These are phyloP conservation scores for Saccopteryx leptura DNA, from an alignment of 2,113 vertebrate genomes.

Conservation along the genomic window DNA sequence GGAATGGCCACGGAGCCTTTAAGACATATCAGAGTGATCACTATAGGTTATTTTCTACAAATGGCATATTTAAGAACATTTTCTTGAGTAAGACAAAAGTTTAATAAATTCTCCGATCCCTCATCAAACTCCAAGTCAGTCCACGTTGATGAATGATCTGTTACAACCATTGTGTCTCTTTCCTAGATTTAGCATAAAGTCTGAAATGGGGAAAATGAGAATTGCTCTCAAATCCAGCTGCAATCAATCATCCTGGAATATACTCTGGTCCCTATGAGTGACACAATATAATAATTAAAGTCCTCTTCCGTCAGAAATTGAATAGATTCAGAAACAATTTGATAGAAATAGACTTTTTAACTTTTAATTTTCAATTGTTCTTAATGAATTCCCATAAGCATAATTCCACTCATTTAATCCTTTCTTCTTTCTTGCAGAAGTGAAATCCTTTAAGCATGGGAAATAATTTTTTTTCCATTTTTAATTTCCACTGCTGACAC, in stretches of 20 bases:
- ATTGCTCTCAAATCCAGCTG: conserved; percentile 70
- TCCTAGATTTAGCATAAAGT: conserved; percentile 68
- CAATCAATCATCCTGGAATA: conserved; percentile 72
- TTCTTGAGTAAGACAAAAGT: conserved; percentile 47
- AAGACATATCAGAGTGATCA: conserved; percentile 54
- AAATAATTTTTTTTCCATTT: conserved; percentile 63
- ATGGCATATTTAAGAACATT: conserved; percentile 65
- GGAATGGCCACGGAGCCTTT: background rate
- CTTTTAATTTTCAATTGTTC: conserved; percentile 73
- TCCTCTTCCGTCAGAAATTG: conserved; percentile 68
- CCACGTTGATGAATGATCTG: conserved; percentile 73
- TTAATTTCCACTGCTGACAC: background rate
- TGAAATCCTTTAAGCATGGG: background rate
- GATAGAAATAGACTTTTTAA: conserved; percentile 69
- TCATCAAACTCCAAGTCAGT: conserved; percentile 65
- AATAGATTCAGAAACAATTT: conserved; percentile 67
- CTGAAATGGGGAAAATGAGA: conserved; percentile 74
- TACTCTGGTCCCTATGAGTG: conserved; percentile 41
- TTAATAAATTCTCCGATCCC: conserved; percentile 52
- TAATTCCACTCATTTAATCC: conserved; percentile 65
- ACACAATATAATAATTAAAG: conserved; percentile 76
- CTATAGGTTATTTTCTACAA: conserved; percentile 55
- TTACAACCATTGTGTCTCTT: conserved; percentile 71
- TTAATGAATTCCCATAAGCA: conserved; percentile 58
- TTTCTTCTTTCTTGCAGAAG: conserved; percentile 32